Conservation (phyloP, 2,888 invertebrate genomes). For the Patella ulyssiponensis region DNA sequence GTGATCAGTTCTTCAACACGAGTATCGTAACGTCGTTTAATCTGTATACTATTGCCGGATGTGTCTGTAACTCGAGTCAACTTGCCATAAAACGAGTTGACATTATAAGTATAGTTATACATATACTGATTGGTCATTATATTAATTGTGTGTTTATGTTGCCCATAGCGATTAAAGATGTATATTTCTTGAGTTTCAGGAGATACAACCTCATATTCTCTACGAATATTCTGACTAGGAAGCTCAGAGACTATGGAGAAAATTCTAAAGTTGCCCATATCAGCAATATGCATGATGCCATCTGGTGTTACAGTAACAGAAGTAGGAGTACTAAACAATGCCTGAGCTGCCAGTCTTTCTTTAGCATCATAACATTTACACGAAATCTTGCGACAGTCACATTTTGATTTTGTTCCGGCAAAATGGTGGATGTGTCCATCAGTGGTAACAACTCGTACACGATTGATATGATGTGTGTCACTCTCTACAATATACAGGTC, state of each 20-base stretch:
- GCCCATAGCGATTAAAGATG: constrained; percentile 81
- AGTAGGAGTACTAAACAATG: constrained; percentile 90
- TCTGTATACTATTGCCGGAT: constrained; percentile 85
- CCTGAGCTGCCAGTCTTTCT: constrained; percentile 84
- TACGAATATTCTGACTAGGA: constrained; percentile 54
- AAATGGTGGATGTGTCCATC: constrained; percentile 94
- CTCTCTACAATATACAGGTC: constrained; percentile 94
- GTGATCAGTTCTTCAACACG: constrained; percentile 83
- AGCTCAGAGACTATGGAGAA: constrained; percentile 76
- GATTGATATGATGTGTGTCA: constrained; percentile 90
- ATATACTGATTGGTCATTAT: constrained; percentile 94
- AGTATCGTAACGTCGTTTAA: constrained; percentile 85
- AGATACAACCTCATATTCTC: constrained; percentile 90
- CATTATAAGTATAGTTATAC: constrained; percentile 96
- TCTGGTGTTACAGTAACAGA: constrained; percentile 93
- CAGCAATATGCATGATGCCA: constrained; percentile 95
- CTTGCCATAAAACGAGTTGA: constrained; percentile 95
- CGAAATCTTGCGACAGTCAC: constrained; percentile 77
- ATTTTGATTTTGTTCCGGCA: constrained; percentile 85
- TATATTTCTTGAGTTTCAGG: constrained; percentile 91
- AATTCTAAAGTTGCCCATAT: constrained; percentile 83
- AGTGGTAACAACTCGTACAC: constrained; percentile 87
- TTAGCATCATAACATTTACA: constrained; percentile 88
- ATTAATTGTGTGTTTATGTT: constrained; percentile 95
- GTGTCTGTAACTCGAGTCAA: constrained; percentile 94